Percentiles rank a stretch among this genome's conserved stretches.
Evolutionary conservation across 2,113 vertebrate genomes (phyloP).

Genomic region (Pipa parva): DNA sequence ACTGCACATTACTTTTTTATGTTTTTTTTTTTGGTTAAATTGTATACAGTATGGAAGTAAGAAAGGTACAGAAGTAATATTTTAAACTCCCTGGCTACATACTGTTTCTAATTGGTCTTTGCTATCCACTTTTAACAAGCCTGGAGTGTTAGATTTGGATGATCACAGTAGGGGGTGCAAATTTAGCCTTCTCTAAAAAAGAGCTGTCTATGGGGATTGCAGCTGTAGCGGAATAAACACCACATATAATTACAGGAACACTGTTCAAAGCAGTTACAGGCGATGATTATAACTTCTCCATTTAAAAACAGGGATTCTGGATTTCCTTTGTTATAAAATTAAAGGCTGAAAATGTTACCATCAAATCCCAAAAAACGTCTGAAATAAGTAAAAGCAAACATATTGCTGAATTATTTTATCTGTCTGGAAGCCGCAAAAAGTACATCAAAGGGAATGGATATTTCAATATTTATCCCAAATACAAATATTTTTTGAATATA

Average conservation of each 20-base stretch:
- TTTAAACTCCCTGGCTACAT: too few relatives aligned
- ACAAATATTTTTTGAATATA: too few relatives aligned
- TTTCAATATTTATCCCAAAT: too few relatives aligned
- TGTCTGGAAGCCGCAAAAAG: too few relatives aligned
- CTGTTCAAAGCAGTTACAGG: slow-evolving; percentile 5
- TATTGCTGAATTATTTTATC: too few relatives aligned
- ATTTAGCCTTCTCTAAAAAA: neutral
- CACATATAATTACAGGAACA: slow-evolving; percentile 15
- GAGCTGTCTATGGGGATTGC: neutral
- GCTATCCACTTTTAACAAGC: neutral
- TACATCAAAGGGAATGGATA: too few relatives aligned
- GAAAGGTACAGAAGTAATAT: too few relatives aligned
- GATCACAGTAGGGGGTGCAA: neutral
- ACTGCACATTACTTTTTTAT: too few relatives aligned
- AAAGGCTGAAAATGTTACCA: slow-evolving; percentile 7
- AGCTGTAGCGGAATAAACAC: neutral
- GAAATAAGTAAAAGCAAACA: neutral
- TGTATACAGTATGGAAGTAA: too few relatives aligned
- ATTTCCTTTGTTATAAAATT: neutral
- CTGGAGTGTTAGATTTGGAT: neutral
- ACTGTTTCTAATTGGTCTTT: too few relatives aligned
- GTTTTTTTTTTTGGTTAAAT: too few relatives aligned
- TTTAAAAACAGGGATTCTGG: neutral
- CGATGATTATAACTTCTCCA: slow-evolving; percentile 21
- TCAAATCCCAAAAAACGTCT: neutral